Evolutionary conservation across 1,140 invertebrate species (phyloP), one percentile per base, ranked within the genome.

Genomic region (Drosophila sturtevanti): DNA sequence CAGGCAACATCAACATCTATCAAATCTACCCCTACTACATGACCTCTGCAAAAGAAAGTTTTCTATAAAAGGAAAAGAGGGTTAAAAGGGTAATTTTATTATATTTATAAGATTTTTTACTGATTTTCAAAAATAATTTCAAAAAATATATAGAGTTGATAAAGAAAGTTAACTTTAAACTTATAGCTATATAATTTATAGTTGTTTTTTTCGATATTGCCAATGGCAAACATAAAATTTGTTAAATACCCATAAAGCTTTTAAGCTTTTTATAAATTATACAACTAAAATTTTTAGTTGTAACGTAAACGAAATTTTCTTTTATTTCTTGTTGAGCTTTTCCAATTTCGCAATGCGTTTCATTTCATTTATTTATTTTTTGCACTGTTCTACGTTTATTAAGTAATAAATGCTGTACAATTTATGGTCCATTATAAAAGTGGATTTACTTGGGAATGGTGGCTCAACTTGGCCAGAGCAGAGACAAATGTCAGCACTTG

Each of bases 341-440:
- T 86, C 78, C 81, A 85, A 85, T 85, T 85, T 73, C 4, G 68
- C 6, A 9, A 34, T 31, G 27, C 27, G 7, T 31, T 31, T 24
- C 2, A 2, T 4, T 24, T 31, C 27, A 1, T 31, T 31, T 24
- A 34, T 12, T 9, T 24, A 52, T 61, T 73, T 73, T 21, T 48
- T 1, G 16, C 16, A 0, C 52, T 54, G 27, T 21, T 24, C 44
- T 63, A 66, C 71, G 63, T 72, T 87, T 87, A 87, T 86, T 82
- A 82, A 87, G 82, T 81, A 86, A 85, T 81, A 85, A 85, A 85
- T 81, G 81, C 76, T 75, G 61, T 63, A 68, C 81, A 68, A 86
- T 86, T 87, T 65, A 71, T 79, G 63, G 63, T 52, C 48, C 68
- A 81, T 69, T 71, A 62, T 66, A 24, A 59, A 21, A 73, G 62